These are phyloP conservation scores for Melipona beecheii DNA, from an alignment of 2,888 invertebrate species.

Conservation along the genomic window DNA sequence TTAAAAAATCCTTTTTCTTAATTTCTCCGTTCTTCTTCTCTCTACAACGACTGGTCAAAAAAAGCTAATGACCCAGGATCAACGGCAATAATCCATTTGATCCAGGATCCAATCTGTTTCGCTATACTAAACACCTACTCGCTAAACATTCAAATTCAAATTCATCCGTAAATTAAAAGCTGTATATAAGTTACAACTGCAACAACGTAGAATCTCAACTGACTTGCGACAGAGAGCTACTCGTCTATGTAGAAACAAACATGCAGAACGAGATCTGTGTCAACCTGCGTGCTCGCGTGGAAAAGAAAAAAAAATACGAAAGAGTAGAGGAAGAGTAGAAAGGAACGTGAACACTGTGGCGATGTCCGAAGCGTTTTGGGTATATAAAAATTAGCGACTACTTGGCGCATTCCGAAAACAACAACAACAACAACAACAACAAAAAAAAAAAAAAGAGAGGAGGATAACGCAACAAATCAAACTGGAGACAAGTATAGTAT, in stretches of 20 bases:
- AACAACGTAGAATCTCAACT: not conserved
- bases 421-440: too few relatives aligned
- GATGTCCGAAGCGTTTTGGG: not conserved
- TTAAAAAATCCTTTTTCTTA: too few relatives aligned
- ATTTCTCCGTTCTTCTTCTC: too few relatives aligned
- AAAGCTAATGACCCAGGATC: too few relatives aligned
- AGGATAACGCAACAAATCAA: slow-evolving; percentile 1
- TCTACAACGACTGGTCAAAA: too few relatives aligned
- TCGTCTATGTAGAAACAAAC: not conserved
- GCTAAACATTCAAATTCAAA: not conserved
- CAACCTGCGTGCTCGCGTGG: not conserved
- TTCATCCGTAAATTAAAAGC: not conserved
- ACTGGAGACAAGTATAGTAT: slow-evolving; percentile 16
- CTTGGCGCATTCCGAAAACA: slow-evolving; percentile 8
- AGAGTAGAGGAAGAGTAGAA: not conserved
- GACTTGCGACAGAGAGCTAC: not conserved
- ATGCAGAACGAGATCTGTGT: not conserved
- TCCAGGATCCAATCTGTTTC: too few relatives aligned
- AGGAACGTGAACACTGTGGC: not conserved
- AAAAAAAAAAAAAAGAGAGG: not conserved
- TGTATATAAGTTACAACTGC: not conserved
- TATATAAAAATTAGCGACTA: not conserved
- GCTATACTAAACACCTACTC: not conserved
- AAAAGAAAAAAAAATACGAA: not conserved
- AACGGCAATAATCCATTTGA: not conserved